Evolutionary conservation across 2,113 vertebrate genomes (phyloP).

Genomic region (Pristiophorus japonicus): DNA sequence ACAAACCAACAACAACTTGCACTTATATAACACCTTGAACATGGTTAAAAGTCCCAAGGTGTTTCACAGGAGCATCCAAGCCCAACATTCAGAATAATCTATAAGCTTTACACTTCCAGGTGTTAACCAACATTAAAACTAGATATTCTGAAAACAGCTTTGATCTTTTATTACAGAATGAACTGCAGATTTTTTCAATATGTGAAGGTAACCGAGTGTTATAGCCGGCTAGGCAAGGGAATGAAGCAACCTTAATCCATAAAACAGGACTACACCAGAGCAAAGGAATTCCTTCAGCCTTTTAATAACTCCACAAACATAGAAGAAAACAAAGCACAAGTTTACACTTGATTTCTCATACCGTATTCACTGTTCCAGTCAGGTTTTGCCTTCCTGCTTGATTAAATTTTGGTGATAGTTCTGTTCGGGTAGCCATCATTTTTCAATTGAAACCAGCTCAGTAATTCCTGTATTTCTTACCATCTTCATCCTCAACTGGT

Average conservation of each 20-base stretch:
- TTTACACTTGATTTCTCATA: slow-evolving; percentile 1
- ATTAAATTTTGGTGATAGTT: slow-evolving; percentile 26
- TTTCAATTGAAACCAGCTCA: slow-evolving; percentile 24
- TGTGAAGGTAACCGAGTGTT: neutral
- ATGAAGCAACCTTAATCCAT: too few relatives aligned
- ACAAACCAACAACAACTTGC: neutral
- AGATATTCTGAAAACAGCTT: neutral
- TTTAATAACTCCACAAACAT: neutral
- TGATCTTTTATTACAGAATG: neutral
- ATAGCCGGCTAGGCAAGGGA: neutral
- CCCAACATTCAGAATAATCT: neutral
- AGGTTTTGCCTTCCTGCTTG: slow-evolving; percentile 22
- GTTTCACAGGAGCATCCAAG: neutral
- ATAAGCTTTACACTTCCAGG: neutral
- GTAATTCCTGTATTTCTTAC: neutral
- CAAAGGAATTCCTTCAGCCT: neutral
- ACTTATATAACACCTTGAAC: neutral
- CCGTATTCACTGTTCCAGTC: slow-evolving; percentile 11
- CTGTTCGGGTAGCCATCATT: slow-evolving; percentile 27
- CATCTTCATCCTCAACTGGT: slow-evolving; percentile 6
- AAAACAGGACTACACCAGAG: neutral
- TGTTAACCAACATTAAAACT: neutral
- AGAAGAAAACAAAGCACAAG: neutral
- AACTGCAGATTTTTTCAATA: slow-evolving; percentile 20
- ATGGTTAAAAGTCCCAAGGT: neutral